Base-by-base conservation (phyloP, 1,140 invertebrate species). In the Panulirus ornatus region DNA sequence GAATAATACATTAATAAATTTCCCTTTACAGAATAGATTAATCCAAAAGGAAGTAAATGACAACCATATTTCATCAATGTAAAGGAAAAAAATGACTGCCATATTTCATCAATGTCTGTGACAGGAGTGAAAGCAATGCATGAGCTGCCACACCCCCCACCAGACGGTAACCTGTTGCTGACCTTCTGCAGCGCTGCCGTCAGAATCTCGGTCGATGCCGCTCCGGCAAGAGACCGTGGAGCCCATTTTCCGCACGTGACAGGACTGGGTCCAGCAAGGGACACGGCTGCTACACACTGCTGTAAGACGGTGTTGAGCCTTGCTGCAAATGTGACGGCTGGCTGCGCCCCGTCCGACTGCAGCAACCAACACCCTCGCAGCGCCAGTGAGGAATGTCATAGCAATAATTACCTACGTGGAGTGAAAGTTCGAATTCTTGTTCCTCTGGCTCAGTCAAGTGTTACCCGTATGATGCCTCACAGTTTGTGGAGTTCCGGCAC, bases 371-470 rank as follows among this genome's bases (percentile, higher is more conserved):
- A 22, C 58, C 58, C 58, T 66, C 58, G 11, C 22, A 30, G 58
- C n/a, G n/a, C 22, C n/a, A 5, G 58, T 66, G 22, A 66, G 0
- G 58, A 66, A 66, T 66, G 58, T 27, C 58, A 66, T 8, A 6
- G n/a, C 58, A n/a, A 66, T 66, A 66, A 66, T 66, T 66, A 66
- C 16, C 58, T 27, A 66, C 11, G 58, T 6, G 30, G 9, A 27
- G 58, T 66, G 58, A 66, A 66, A 66, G 58, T 66, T 66, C 22
- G n/a, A 27, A 66, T 66, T 66, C 30, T 27, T 66, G 27, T 66
- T 66, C 6, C 6, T 8, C 8, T 16, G 3, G 27, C 27, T 6
- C n/a, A 30, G n/a, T 2, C 58, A n/a, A 66, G 58, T 27, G 58
- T 66, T 27, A 30, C 30, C 3, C 3, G 19, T 22, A 22, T 14